These are phyloP conservation scores for Ammodramus savannarum DNA, from an alignment of 2,113 vertebrate genomes.

Conservation along the genomic window DNA sequence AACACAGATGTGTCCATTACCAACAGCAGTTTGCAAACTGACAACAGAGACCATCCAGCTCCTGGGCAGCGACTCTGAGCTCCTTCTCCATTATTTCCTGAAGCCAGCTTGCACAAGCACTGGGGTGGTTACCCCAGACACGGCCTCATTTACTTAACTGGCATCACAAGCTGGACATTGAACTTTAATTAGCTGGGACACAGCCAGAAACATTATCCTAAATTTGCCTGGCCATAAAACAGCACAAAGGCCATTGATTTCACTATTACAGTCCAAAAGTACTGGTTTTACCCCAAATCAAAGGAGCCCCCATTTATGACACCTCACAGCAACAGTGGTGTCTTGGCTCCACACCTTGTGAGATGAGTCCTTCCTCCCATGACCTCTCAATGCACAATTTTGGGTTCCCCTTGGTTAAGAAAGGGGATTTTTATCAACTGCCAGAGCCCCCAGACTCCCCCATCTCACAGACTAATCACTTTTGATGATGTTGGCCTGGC, in stretches of 20 bases:
- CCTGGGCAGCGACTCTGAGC: neutral
- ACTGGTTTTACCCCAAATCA: neutral
- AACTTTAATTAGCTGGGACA: neutral
- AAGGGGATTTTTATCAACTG: neutral
- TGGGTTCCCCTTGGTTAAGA: neutral
- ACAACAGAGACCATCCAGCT: neutral
- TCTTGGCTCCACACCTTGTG: accelerated
- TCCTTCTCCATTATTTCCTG: neutral
- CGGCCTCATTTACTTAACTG: neutral
- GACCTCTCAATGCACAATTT: neutral
- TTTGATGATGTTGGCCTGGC: accelerated
- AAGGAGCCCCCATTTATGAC: accelerated
- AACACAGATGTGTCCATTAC: neutral
- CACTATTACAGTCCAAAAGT: neutral
- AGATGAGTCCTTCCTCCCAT: accelerated
- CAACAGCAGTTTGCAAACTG: neutral
- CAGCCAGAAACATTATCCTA: neutral
- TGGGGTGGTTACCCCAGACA: accelerated
- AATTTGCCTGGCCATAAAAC: neutral
- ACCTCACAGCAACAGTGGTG: accelerated
- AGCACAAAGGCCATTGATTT: neutral
- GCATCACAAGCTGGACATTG: neutral
- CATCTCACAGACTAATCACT: neutral
- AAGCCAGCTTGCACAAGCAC: neutral
- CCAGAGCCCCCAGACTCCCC: accelerated